These are phyloP conservation scores for Choristoneura fumiferana DNA, from an alignment of 1,140 invertebrate species.

Conservation along the genomic window DNA sequence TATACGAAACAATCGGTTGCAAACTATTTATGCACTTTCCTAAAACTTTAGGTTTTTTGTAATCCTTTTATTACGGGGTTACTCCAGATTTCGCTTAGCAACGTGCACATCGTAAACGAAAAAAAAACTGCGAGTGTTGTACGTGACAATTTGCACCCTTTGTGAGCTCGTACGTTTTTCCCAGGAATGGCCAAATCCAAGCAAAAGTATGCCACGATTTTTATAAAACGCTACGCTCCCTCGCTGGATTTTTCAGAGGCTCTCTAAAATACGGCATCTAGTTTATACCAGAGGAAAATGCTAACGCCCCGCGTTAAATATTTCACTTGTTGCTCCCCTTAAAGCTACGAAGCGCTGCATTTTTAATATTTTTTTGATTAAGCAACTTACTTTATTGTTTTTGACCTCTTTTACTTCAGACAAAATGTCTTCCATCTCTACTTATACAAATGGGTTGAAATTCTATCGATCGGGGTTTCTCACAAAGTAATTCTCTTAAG, in stretches of 20 bases:
- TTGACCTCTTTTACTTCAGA: slow-evolving; percentile 22
- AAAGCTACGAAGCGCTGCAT: slow-evolving; percentile 23
- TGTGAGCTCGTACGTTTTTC: too few relatives aligned
- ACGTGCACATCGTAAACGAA: too few relatives aligned
- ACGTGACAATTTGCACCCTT: slow-evolving; percentile 6
- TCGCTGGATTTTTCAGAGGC: too few relatives aligned
- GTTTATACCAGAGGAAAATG: slow-evolving; percentile 28
- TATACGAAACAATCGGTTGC: too few relatives aligned
- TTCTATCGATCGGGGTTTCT: slow-evolving; percentile 26
- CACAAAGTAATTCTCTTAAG: slow-evolving; percentile 16
- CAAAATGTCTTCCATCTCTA: slow-evolving; percentile 46
- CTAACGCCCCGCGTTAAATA: slow-evolving; percentile 26
- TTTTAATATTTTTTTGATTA: slow-evolving; percentile 25
- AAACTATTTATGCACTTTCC: too few relatives aligned
- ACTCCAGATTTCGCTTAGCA: too few relatives aligned
- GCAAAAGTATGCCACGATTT: too few relatives aligned
- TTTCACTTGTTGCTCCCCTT: slow-evolving; percentile 24
- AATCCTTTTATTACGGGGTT: too few relatives aligned
- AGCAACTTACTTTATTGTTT: slow-evolving; percentile 2
- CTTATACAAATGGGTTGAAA: slow-evolving; percentile 26
- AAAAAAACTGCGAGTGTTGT: not conserved
- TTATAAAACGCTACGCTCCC: too few relatives aligned
- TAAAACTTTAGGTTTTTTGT: too few relatives aligned
- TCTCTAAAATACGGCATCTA: slow-evolving; percentile 8
- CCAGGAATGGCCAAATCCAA: too few relatives aligned